Evolutionary conservation across 2,113 vertebrate species (phyloP).

Genomic region (Ammodytes marinus): DNA sequence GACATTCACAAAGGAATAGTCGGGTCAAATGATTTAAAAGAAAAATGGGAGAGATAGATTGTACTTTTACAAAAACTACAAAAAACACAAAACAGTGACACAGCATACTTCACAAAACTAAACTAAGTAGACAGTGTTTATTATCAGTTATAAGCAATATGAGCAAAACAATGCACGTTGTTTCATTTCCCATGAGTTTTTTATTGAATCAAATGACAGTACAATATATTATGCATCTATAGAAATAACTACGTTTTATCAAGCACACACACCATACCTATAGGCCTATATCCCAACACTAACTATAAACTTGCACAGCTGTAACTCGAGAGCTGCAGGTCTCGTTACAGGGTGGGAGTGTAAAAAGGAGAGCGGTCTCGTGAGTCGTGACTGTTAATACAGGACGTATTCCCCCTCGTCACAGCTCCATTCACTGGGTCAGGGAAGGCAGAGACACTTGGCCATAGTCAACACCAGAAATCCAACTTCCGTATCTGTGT

Average conservation of each 20-base stretch:
- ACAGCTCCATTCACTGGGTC: slow-evolving; percentile 49
- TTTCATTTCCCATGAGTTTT: slow-evolving; percentile 29
- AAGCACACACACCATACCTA: slow-evolving; percentile 62
- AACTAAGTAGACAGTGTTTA: neutral
- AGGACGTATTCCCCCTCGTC: slow-evolving; percentile 39
- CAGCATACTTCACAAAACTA: neutral
- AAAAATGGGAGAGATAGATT: neutral
- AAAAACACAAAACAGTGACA: neutral
- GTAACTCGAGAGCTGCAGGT: slow-evolving; percentile 58
- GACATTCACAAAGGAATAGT: neutral
- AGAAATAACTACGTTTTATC: slow-evolving; percentile 19
- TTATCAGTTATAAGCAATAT: neutral
- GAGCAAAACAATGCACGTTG: neutral
- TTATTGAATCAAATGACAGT: slow-evolving; percentile 68
- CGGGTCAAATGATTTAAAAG: neutral
- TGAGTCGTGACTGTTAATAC: slow-evolving; percentile 42
- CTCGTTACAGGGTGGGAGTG: slow-evolving; percentile 47
- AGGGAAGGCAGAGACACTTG: slow-evolving; percentile 41
- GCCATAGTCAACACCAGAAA: slow-evolving; percentile 59
- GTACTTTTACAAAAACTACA: neutral
- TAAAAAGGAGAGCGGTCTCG: slow-evolving; percentile 43
- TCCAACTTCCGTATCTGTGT: slow-evolving; percentile 58
- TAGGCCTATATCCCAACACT: slow-evolving; percentile 46
- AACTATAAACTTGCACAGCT: slow-evolving; percentile 67
- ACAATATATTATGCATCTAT: slow-evolving; percentile 34